Conservation (phyloP, 2,888 invertebrate species). For the Brachycybe producta region DNA sequence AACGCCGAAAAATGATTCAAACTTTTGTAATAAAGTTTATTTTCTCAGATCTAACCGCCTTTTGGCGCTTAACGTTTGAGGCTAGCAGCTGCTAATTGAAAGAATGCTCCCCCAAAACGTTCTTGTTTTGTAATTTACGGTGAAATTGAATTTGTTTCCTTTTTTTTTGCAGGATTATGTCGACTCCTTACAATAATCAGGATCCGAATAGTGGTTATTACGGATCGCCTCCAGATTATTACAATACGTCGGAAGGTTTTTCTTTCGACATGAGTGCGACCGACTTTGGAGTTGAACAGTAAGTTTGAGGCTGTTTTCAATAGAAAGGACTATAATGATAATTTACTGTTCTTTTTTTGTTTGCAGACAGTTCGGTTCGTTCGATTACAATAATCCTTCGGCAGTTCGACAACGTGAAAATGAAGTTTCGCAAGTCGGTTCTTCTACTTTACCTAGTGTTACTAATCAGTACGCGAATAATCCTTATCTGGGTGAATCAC, state of each 20-base stretch:
- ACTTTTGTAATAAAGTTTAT: too few species aligned
- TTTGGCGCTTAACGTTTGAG: too few species aligned
- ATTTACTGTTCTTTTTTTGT: neutral
- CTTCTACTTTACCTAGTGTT: neutral
- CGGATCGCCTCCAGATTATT: constrained; percentile 3
- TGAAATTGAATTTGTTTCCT: neutral
- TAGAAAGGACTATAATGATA: neutral
- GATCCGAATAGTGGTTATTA: constrained; percentile 10
- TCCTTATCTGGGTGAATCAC: constrained; percentile 3
- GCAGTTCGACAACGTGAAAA: too few species aligned
- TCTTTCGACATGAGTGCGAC: constrained; percentile 19
- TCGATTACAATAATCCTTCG: constrained; percentile 9
- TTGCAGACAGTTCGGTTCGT: constrained; percentile 13
- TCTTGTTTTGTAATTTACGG: neutral
- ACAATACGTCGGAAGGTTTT: constrained; percentile 7
- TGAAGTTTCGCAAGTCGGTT: neutral
- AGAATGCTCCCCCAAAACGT: too few species aligned
- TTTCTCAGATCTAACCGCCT: too few species aligned
- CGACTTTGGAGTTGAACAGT: constrained; percentile 18
- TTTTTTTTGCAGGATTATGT: neutral
- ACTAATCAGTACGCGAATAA: neutral
- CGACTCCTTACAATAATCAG: constrained; percentile 8
- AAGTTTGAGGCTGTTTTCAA: constrained; percentile 16
- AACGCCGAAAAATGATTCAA: too few species aligned
- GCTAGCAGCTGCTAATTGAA: too few species aligned